Conservation (phyloP, 1,140 invertebrate genomes). For the Leptopilina boulardi region DNA sequence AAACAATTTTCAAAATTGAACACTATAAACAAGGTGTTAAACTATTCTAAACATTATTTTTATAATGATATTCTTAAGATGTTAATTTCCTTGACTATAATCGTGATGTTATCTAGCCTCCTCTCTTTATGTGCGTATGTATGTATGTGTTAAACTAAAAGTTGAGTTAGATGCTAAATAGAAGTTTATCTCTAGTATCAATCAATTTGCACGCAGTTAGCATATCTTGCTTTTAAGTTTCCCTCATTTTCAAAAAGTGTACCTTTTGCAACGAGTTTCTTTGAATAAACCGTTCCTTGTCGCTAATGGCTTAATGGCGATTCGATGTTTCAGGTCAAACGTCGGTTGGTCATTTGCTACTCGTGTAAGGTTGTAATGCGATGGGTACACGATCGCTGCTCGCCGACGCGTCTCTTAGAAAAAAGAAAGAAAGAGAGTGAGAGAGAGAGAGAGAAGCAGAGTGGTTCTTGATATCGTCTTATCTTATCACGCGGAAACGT, state of each 20-base stretch:
- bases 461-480: conserved; percentile 63
- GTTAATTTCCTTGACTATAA: not conserved
- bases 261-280: conserved; percentile 16
- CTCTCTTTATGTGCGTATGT: no score
- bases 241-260: conserved; percentile 21
- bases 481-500: conserved; percentile 73
- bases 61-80: conserved; percentile 1
- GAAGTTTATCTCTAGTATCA: conserved; percentile 1
- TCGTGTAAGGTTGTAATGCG: conserved; percentile 48
- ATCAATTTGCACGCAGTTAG: conserved; percentile 18
- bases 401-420: conserved; percentile 47
- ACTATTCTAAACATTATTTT: not conserved
- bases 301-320: conserved; percentile 69
- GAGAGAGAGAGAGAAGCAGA: conserved; percentile 51
- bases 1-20: no score
- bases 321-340: conserved; percentile 66
- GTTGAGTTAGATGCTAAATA: not conserved
- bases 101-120: not conserved
- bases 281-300: conserved; percentile 24
- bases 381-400: conserved; percentile 46
- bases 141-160: not conserved
- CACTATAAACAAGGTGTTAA: no score
- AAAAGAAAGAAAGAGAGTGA: conserved; percentile 27
- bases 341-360: conserved; percentile 48
- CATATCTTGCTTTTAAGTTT: conserved; percentile 24